Percentiles rank a stretch among this genome's conserved stretches.
These are phyloP conservation scores for Naso thynnoides DNA, from an alignment of 2,797 vertebrate genomes.

Conservation along the genomic window DNA sequence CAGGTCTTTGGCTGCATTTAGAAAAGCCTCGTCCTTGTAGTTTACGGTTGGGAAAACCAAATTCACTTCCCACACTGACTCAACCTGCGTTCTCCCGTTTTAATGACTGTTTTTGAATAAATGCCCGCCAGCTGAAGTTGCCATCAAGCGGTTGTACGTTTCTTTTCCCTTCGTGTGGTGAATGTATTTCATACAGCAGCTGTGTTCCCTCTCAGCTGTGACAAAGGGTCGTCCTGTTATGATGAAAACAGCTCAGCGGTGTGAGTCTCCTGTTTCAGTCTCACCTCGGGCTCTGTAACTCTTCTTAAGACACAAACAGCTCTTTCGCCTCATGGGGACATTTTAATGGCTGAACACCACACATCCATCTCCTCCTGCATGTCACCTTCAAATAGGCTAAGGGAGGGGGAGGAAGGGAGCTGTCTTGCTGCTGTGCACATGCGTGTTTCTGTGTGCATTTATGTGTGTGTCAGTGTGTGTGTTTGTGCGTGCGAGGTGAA, in stretches of 20 bases:
- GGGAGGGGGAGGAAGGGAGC: conserved; percentile 46
- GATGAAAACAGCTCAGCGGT: conserved; percentile 72
- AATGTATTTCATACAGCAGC: conserved; percentile 52
- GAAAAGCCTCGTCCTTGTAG: conserved; percentile 21
- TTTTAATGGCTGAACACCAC: conserved; percentile 80
- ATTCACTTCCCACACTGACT: conserved; percentile 19
- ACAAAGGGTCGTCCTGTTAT: conserved; percentile 72
- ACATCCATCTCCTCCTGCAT: conserved; percentile 80
- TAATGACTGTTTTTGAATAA: conserved; percentile 40
- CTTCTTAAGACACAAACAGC: conserved; percentile 77
- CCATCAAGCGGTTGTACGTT: conserved; percentile 34
- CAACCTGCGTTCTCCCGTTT: conserved; percentile 8
- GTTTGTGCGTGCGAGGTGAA: conserved; percentile 43
- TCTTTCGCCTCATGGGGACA: conserved; percentile 76
- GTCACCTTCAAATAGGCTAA: conserved; percentile 79
- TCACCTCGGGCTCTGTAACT: conserved; percentile 74
- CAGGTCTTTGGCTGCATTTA: conserved; percentile 10
- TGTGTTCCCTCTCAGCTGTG: conserved; percentile 60
- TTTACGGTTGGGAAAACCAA: conserved; percentile 26
- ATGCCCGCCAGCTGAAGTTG: conserved; percentile 43
- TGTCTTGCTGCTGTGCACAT: conserved; percentile 11
- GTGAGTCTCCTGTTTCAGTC: conserved; percentile 71
- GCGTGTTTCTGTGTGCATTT: conserved; percentile 1
- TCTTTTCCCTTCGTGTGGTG: conserved; percentile 32
- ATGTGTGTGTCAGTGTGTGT: conserved; percentile 4